phyloP scores from a whole-genome alignment of 2,797 vertebrate genomes.

The Thamnophis elegans region DNA sequence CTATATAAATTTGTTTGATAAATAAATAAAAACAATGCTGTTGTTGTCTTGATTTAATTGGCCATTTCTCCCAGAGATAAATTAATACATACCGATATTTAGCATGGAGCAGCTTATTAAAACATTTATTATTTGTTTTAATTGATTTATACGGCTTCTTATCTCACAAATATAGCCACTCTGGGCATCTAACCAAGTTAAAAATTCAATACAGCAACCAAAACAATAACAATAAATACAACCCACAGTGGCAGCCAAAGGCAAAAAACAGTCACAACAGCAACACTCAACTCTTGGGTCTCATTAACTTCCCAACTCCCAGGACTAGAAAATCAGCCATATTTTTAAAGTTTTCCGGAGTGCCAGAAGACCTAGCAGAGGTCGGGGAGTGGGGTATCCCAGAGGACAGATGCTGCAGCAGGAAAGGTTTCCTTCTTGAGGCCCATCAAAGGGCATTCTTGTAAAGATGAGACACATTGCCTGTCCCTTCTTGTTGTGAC shows the following conservation, averaged over 20 bases:
- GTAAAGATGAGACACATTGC: background rate
- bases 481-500: background rate
- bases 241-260: background rate
- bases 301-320: background rate
- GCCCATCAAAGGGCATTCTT: background rate
- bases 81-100: slow-evolving; percentile 1
- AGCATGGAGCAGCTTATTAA: background rate
- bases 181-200: background rate
- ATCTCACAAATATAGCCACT: background rate
- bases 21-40: background rate
- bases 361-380: background rate
- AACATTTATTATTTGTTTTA: background rate
- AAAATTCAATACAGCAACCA: background rate
- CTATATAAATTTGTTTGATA: background rate
- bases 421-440: background rate
- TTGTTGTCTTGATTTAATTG: background rate
- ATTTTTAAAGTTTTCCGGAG: background rate
- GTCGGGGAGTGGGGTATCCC: background rate
- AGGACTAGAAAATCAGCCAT: background rate
- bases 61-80: background rate
- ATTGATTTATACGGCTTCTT: background rate
- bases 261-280: background rate
- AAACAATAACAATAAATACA: background rate
- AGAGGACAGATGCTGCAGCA: background rate
- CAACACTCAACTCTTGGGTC: background rate